Evolutionary conservation across 2,888 invertebrate genomes (phyloP), one percentile per base, ranked within the genome.

Genomic region (Trachelus stipa): DNA sequence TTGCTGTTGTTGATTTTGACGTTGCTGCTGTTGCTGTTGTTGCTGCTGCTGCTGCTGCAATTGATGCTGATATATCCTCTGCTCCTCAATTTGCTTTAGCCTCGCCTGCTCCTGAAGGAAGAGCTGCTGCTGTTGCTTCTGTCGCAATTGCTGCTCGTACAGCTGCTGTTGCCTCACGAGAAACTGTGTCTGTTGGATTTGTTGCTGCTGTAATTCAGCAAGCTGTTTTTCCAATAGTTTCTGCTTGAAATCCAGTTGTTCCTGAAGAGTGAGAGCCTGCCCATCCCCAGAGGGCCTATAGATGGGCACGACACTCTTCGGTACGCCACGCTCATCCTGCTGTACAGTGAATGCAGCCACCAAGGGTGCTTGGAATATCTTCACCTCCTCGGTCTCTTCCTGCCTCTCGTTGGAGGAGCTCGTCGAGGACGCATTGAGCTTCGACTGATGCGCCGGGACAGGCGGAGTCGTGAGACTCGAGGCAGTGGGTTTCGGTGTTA

Each of bases 271-370:
- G 75, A 91, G 77, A 3, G 90, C 89, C 79, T 90, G 89, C 0
- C 87, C 87, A 56, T 91, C 88, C 31, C 88, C 89, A 33, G 86
- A 85, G 82, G 93, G 92, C 86, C 94, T 94, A 87, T 93, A 94
- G 85, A 96, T 93, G 0, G 97, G 96, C 76, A 96, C 95, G 0
- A 97, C 96, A 89, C 95, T 95, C 85, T 96, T 95, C 0, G 97
- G 96, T n/a, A 95, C 88, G 1, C 97, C 97, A 37, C 93, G 93
- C 82, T 95, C 95, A 87, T 97, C 97, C 90, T 97, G 95, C 83
- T 97, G 96, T 0, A 97, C 96, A 0, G 97, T 97, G 87, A 97
- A 97, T 0, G 97, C 97, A 3, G 96, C 96, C 0, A 97, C 95
- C 79, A 97, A 89, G 0, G 97, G 97, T 3, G 97, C 97, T 83